Evolutionary conservation across 2,888 invertebrate species (phyloP).

Genomic region (Machimus rusticus): DNA sequence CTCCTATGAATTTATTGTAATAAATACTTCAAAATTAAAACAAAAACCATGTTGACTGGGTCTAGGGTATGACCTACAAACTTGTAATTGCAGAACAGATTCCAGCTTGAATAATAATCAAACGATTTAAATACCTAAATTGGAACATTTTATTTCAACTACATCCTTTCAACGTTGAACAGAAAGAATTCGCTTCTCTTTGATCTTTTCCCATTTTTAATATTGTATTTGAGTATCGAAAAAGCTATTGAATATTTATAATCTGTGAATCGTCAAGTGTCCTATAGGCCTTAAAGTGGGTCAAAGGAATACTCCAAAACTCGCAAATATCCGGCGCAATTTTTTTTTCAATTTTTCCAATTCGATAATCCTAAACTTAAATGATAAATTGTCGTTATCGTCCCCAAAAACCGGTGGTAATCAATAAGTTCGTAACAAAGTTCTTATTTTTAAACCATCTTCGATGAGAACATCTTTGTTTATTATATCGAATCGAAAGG

Average conservation of each 20-base stretch:
- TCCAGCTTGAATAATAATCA: neutral
- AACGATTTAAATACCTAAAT: neutral
- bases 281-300: neutral
- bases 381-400: neutral
- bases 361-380: neutral
- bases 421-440: neutral
- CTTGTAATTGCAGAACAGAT: neutral
- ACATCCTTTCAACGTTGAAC: neutral
- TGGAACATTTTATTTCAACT: neutral
- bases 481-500: slow-evolving; percentile 2
- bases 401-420: neutral
- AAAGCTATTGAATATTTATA: neutral
- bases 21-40: no score
- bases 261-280: neutral
- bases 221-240: neutral
- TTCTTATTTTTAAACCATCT: slow-evolving; percentile 2
- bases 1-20: no score
- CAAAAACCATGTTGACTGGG: no score
- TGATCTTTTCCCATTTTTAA: neutral
- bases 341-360: neutral
- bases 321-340: neutral
- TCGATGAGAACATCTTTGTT: slow-evolving; percentile 15
- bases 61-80: neutral
- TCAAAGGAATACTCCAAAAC: neutral
- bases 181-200: neutral